phyloP scores from a whole-genome alignment of 2,888 invertebrate genomes.

The Ernsta delagoae region DNA sequence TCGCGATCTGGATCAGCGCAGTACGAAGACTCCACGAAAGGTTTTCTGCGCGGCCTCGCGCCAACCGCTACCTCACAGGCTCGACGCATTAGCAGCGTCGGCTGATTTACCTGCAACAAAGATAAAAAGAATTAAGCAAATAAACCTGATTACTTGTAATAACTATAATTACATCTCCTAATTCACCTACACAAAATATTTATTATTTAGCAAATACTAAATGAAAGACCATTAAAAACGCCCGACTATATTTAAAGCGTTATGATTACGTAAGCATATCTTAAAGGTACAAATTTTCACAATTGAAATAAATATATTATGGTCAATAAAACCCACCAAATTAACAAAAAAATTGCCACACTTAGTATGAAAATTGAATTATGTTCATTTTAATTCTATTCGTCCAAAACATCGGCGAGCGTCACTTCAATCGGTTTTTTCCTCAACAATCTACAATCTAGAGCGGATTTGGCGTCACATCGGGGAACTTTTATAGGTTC shows the following conservation, averaged over 20 bases:
- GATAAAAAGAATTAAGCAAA: not conserved
- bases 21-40: conserved; percentile 58
- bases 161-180: too few species aligned
- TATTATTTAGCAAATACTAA: too few species aligned
- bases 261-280: too few species aligned
- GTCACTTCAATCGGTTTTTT: conserved; percentile 67
- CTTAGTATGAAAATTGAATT: not conserved
- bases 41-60: conserved; percentile 57
- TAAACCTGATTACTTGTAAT: not conserved
- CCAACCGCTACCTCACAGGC: conserved; percentile 74
- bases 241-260: too few species aligned
- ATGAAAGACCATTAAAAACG: too few species aligned
- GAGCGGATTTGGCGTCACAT: conserved; percentile 46
- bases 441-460: conserved; percentile 51
- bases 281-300: too few species aligned
- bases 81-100: conserved; percentile 67
- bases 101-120: conserved; percentile 65
- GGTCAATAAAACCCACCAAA: not conserved
- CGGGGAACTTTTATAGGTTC: conserved; percentile 68
- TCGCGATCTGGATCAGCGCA: conserved; percentile 54
- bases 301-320: too few species aligned
- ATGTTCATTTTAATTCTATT: conserved; percentile 37
- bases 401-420: conserved; percentile 65
- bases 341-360: not conserved
- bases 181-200: too few species aligned